Evolutionary conservation across 2,888 invertebrate genomes (phyloP).

Genomic region (Neoaliturus tenellus): DNA sequence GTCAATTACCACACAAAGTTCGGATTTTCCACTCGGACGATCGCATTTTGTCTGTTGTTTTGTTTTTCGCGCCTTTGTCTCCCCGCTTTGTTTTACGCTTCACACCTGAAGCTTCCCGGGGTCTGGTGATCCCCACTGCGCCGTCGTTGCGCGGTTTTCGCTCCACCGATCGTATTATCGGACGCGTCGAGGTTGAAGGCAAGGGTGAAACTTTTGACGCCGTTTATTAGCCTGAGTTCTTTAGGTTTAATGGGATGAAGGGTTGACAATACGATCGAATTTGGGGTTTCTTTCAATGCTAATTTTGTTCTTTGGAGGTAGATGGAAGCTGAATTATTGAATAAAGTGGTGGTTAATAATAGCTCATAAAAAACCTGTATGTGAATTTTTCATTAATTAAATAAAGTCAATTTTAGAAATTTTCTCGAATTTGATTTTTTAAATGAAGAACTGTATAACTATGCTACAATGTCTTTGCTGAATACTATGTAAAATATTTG

Average conservation of each 20-base stretch:
- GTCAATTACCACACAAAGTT: constrained; percentile 47
- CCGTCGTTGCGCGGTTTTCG: neutral
- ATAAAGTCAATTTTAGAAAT: no score
- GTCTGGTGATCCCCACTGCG: neutral
- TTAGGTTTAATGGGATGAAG: neutral
- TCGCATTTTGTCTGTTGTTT: constrained; percentile 28
- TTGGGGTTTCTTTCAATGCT: neutral
- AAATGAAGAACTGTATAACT: no score
- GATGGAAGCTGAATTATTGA: neutral
- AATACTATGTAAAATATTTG: no score
- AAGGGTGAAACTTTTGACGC: constrained; percentile 25
- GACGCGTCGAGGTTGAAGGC: constrained; percentile 10
- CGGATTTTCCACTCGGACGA: constrained; percentile 43
- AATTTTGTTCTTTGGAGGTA: neutral
- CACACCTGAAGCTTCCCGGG: constrained; percentile 26
- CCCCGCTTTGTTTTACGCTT: constrained; percentile 31
- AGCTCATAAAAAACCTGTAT: no score
- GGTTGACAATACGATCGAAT: neutral
- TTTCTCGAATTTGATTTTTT: no score
- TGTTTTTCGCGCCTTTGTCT: constrained; percentile 14
- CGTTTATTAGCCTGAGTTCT: constrained; percentile 11
- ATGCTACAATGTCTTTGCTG: no score
- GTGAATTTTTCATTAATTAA: no score
- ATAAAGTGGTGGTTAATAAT: no score
- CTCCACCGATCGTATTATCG: constrained; percentile 11